Percentiles rank a stretch among this genome's conserved stretches.
Evolutionary conservation across 1,140 invertebrate genomes (phyloP).

Genomic region (Heliconius congener): DNA sequence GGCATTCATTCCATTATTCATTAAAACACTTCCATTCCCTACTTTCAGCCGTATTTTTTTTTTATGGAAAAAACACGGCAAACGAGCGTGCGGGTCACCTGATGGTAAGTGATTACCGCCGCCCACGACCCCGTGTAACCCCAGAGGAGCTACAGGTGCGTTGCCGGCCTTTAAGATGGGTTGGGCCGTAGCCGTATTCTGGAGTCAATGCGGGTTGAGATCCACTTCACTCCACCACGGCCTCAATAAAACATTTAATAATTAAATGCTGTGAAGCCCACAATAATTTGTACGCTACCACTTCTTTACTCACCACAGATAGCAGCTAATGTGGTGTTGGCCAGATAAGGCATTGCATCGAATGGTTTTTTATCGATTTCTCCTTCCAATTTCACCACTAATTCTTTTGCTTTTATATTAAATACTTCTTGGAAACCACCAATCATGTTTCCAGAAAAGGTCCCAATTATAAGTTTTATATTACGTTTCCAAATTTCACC

Average conservation of each 20-base stretch:
- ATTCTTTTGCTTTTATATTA: constrained; percentile 28
- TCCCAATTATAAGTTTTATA: constrained; percentile 24
- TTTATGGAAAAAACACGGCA: too few species aligned
- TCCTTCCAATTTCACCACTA: constrained; percentile 18
- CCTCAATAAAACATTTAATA: too few species aligned
- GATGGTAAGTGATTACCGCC: too few species aligned
- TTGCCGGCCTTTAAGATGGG: too few species aligned
- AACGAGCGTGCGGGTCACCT: too few species aligned
- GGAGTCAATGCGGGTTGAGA: too few species aligned
- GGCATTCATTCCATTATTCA: too few species aligned
- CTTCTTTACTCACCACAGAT: background rate
- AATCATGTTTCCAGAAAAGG: constrained; percentile 23
- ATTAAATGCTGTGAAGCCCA: background rate
- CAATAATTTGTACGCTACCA: background rate
- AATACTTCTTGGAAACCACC: constrained; percentile 28
- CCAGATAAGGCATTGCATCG: constrained; percentile 47
- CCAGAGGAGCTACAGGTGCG: too few species aligned
- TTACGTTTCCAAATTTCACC: constrained; percentile 31
- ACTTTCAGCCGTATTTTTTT: too few species aligned
- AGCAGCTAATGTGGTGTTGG: constrained; percentile 43
- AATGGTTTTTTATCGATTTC: constrained; percentile 41
- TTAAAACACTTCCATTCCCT: too few species aligned
- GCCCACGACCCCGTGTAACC: too few species aligned
- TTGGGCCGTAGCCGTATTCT: too few species aligned
- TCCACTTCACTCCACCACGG: background rate